A percentile compares a stretch with the other conserved stretches of the same genome.
These are phyloP conservation scores for Lordiphosa collinella DNA, from an alignment of 1,140 invertebrate species.

Conservation along the genomic window DNA sequence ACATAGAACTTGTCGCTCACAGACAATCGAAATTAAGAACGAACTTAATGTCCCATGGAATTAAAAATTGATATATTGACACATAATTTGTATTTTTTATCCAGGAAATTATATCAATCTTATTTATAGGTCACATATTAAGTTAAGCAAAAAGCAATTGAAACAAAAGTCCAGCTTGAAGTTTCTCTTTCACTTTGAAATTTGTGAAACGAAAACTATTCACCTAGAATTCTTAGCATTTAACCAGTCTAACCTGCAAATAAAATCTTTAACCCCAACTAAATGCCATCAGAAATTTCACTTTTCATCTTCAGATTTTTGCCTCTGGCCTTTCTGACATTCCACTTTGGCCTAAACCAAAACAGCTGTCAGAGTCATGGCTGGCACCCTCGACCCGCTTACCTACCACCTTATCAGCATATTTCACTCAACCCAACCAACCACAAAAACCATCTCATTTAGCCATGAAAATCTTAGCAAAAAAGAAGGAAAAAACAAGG, in stretches of 20 bases:
- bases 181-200: too few relatives aligned
- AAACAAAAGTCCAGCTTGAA: too few relatives aligned
- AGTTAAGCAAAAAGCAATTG: too few relatives aligned
- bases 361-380: slow-evolving; percentile 57
- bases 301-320: slow-evolving; percentile 37
- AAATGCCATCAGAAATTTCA: slow-evolving; percentile 30
- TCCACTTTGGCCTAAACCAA: slow-evolving; percentile 35
- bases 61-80: too few relatives aligned
- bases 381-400: slow-evolving; percentile 10
- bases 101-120: too few relatives aligned
- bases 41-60: too few relatives aligned
- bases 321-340: slow-evolving; percentile 41
- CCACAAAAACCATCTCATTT: slow-evolving; percentile 76
- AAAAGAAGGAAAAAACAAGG: slow-evolving; percentile 15
- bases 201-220: too few relatives aligned
- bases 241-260: slow-evolving; percentile 1
- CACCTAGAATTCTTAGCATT: background rate
- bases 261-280: slow-evolving; percentile 15
- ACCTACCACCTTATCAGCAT: slow-evolving; percentile 29
- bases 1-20: too few relatives aligned
- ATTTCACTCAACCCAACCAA: slow-evolving; percentile 47
- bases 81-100: too few relatives aligned
- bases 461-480: slow-evolving; percentile 71
- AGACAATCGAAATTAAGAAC: too few relatives aligned
- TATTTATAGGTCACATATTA: too few relatives aligned